Conservation (phyloP, 2,797 vertebrate genomes). For the Tenualosa thibaudeaui region DNA sequence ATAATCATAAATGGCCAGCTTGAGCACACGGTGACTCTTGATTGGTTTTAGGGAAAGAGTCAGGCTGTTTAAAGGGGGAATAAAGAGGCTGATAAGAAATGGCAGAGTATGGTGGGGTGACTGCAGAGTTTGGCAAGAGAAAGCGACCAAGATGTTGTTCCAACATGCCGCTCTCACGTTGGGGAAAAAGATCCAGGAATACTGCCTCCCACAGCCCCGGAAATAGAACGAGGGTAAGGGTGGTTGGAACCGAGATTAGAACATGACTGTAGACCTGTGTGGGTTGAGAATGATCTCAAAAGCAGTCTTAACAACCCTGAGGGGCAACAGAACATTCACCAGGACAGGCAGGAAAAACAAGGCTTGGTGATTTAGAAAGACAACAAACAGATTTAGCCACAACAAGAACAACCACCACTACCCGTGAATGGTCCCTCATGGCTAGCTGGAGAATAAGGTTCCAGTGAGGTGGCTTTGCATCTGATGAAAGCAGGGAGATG, state of each 20-base stretch:
- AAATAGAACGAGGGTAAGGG: slow-evolving; percentile 53
- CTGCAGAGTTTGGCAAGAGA: slow-evolving; percentile 24
- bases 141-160: slow-evolving; percentile 53
- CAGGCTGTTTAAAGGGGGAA: neutral
- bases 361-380: neutral
- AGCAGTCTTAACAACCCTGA: neutral
- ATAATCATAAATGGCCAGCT: no score
- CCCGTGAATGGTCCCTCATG: neutral
- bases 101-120: slow-evolving; percentile 46
- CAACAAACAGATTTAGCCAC: neutral
- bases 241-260: neutral
- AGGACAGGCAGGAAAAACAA: neutral
- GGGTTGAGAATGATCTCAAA: neutral
- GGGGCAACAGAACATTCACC: slow-evolving; percentile 1
- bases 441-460: neutral
- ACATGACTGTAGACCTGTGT: neutral
- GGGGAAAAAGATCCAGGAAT: slow-evolving; percentile 55
- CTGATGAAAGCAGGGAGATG: slow-evolving; percentile 34
- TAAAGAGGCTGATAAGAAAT: neutral
- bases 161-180: slow-evolving; percentile 63
- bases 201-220: slow-evolving; percentile 24
- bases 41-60: no score
- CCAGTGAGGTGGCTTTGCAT: neutral
- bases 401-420: neutral
- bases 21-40: no score